A percentile compares a stretch with the other conserved stretches of the same genome.
These are phyloP conservation scores for Nematostella vectensis DNA, from an alignment of 92 coral and sea anemone species.

Conservation along the genomic window DNA sequence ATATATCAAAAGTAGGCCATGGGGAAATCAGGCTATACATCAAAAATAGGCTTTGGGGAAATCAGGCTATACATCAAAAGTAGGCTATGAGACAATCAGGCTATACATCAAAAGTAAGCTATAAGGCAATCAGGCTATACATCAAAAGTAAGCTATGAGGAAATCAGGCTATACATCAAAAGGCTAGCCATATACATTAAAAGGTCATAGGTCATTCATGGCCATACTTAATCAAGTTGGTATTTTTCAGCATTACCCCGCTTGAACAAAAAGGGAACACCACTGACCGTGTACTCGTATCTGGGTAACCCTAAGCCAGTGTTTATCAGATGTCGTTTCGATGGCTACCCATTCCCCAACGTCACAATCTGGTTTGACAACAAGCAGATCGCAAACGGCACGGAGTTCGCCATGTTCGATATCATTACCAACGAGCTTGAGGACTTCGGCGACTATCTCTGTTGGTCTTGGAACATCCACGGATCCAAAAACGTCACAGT, in stretches of 20 bases:
- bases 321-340: constrained; percentile 29
- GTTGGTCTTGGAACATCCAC: constrained; percentile 36
- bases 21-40: constrained; percentile 24
- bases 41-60: constrained; percentile 21
- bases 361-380: constrained; percentile 31
- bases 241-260: constrained; percentile 11
- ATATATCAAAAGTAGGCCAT: background rate
- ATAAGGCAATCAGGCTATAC: constrained; percentile 19
- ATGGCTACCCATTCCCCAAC: constrained; percentile 43
- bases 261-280: constrained; percentile 21
- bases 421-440: constrained; percentile 33
- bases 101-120: background rate
- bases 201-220: no score
- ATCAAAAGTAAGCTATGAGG: constrained; percentile 28
- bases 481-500: constrained; percentile 29
- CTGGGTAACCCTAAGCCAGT: constrained; percentile 47
- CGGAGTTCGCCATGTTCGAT: constrained; percentile 33
- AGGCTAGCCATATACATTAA: no score
- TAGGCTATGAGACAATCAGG: background rate
- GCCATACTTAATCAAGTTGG: no score
- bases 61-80: background rate
- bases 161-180: background rate
- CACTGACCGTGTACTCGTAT: constrained; percentile 22
- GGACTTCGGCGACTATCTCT: constrained; percentile 35
- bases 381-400: constrained; percentile 17